These are phyloP conservation scores for Rhabdornis inornatus DNA, from an alignment of 2,113 vertebrate species.

Conservation along the genomic window DNA sequence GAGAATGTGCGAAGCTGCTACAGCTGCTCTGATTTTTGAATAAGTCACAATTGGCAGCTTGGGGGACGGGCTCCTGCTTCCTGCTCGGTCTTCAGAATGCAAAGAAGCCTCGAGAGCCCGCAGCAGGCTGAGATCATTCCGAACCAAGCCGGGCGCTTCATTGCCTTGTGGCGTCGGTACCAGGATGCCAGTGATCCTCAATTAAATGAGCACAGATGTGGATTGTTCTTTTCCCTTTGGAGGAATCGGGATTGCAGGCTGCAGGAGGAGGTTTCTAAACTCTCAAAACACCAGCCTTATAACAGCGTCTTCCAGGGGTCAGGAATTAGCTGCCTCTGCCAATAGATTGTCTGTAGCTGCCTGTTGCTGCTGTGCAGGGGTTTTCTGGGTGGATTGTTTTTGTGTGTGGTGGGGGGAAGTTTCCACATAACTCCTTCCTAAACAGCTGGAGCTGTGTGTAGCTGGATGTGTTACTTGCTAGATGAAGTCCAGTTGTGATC, in stretches of 20 bases:
- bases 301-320: background rate
- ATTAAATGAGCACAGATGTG: background rate
- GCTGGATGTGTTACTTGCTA: background rate
- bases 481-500: background rate
- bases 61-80: background rate
- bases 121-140: background rate
- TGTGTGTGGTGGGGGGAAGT: background rate
- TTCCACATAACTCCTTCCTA: background rate
- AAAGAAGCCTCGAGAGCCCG: background rate
- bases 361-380: background rate
- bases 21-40: conserved; percentile 19
- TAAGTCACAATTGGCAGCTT: conserved; percentile 4
- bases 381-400: background rate
- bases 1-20: background rate
- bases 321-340: background rate
- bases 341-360: background rate
- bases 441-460: conserved; percentile 6
- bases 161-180: background rate
- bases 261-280: background rate
- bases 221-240: background rate
- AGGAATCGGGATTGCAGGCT: background rate
- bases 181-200: background rate
- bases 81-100: background rate
- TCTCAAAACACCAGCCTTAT: background rate
- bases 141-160: background rate